phyloP scores from a whole-genome alignment of 64 coral and sea anemone species.

The Actinia tenebrosa region DNA sequence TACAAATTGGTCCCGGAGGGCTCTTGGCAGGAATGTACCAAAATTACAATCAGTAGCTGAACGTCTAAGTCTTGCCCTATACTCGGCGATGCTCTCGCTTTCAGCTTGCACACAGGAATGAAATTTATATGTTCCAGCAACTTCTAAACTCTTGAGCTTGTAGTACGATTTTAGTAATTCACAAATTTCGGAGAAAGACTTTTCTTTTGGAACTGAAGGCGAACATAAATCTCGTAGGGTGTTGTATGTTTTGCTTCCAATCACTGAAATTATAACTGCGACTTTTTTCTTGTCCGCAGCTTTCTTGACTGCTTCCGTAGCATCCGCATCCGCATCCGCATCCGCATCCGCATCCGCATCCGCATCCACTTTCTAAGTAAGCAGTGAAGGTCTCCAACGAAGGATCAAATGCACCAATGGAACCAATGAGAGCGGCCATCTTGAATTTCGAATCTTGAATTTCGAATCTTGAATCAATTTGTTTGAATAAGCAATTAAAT shows the following conservation, averaged over 20 bases:
- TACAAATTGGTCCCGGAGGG: conserved; percentile 32
- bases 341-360: too few species aligned
- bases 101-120: conserved; percentile 32
- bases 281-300: conserved; percentile 34
- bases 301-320: conserved; percentile 13
- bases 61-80: too few species aligned
- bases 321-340: too few species aligned
- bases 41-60: conserved; percentile 18
- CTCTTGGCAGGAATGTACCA: conserved; percentile 30
- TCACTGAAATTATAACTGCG: conserved; percentile 35
- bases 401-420: neutral
- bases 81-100: conserved; percentile 26
- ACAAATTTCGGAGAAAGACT: too few species aligned
- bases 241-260: too few species aligned
- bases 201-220: too few species aligned
- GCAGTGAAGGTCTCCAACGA: conserved; percentile 16
- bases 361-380: conserved; percentile 28
- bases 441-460: neutral
- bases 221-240: too few species aligned
- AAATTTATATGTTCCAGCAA: conserved; percentile 34
- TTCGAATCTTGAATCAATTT: neutral
- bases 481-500: neutral
- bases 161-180: too few species aligned
- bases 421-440: neutral
- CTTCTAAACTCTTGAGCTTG: conserved; percentile 34